These are phyloP conservation scores for Drosophila willistoni DNA, from an alignment of 1,140 invertebrate species.

Conservation along the genomic window DNA sequence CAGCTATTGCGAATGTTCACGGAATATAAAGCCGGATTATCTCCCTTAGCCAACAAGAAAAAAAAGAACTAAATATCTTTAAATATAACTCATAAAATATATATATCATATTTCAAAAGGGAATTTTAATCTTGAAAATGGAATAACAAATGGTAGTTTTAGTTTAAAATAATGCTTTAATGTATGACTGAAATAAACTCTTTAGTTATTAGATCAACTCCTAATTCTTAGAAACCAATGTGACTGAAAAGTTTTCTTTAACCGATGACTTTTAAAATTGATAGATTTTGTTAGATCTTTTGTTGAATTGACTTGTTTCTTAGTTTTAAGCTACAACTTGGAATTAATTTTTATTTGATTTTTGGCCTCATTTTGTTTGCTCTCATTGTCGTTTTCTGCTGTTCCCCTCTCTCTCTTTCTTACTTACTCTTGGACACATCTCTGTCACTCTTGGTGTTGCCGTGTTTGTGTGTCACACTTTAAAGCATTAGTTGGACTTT, in stretches of 20 bases:
- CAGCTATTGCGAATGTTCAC: neutral
- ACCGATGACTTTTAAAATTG: too few relatives aligned
- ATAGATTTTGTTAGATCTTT: too few relatives aligned
- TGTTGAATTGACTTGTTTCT: too few relatives aligned
- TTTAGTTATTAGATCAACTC: too few relatives aligned
- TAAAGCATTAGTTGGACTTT: conserved; percentile 82
- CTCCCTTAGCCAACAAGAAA: neutral
- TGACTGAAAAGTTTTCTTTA: neutral
- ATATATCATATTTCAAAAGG: too few relatives aligned
- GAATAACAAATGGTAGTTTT: too few relatives aligned
- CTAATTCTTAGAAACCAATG: too few relatives aligned
- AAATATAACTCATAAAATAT: too few relatives aligned
- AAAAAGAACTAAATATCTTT: too few relatives aligned
- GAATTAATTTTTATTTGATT: conserved; percentile 5
- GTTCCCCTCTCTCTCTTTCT: neutral
- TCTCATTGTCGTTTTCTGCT: neutral
- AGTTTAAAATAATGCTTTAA: too few relatives aligned
- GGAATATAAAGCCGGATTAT: neutral
- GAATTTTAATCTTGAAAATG: neutral
- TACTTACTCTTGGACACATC: neutral
- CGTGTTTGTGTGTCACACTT: conserved; percentile 71
- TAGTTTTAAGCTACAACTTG: neutral
- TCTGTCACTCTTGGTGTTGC: neutral
- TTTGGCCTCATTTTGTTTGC: neutral
- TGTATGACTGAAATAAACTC: too few relatives aligned